Conservation (phyloP, 1,140 invertebrate species). For the Acromyrmex charruanus region DNA sequence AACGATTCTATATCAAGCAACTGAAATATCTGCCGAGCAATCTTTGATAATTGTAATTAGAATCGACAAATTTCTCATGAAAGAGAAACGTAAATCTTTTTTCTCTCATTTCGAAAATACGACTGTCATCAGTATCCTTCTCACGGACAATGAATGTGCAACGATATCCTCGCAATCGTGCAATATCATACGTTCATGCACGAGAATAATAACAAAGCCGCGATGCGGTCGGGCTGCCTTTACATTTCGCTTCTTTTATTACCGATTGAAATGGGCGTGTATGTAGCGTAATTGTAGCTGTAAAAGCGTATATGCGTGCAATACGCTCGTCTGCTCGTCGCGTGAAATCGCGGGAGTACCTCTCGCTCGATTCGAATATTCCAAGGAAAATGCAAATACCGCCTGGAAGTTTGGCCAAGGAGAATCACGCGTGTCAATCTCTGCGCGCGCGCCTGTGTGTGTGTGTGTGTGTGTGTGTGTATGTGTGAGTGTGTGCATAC, state of each 20-base stretch:
- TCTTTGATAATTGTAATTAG: conserved; percentile 24
- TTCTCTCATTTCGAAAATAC: background rate
- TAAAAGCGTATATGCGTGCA: background rate
- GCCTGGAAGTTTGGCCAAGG: conserved; percentile 72
- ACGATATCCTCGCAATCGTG: background rate
- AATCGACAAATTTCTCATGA: background rate
- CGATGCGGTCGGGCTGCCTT: conserved; percentile 17
- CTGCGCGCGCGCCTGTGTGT: background rate
- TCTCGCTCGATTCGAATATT: conserved; percentile 72
- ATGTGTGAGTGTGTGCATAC: background rate
- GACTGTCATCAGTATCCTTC: background rate
- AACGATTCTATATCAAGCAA: conserved; percentile 35
- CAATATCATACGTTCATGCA: background rate
- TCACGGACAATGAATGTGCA: background rate
- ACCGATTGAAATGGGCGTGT: conserved; percentile 14
- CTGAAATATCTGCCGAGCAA: conserved; percentile 10
- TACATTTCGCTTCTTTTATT: conserved; percentile 62
- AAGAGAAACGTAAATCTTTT: background rate
- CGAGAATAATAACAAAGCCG: conserved; percentile 15
- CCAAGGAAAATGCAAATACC: conserved; percentile 78
- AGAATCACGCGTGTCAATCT: conserved; percentile 68
- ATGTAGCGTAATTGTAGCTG: background rate
- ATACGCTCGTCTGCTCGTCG: background rate
- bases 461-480: too few relatives aligned
- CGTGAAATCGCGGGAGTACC: conserved; percentile 38